Base-by-base conservation (phyloP, 2,888 invertebrate species). In the Sericinus montela region DNA sequence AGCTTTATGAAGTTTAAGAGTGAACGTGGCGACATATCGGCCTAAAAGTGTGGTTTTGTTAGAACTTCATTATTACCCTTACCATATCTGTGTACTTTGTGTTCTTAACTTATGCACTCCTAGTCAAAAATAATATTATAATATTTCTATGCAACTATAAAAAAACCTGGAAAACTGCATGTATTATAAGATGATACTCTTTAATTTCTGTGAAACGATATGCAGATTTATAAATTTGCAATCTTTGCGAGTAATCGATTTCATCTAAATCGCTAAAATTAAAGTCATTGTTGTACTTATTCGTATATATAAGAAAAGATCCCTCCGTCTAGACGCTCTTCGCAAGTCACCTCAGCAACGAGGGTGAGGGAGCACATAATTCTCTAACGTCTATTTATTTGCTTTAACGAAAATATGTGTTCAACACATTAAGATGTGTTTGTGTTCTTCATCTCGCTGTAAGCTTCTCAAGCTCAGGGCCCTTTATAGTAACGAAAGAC, bases 261-360 rank as follows among this genome's bases (percentile, higher is more conserved):
- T 36, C 30, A 34, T 5, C 29, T 45, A 40, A 46, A 54, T 52
- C 34, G 39, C 45, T 49, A 40, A 48, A 48, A 51, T 42, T 47
- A 47, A 52, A 56, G 49, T 28, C 40, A 49, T 39, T 49, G 47
- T 48, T 48, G 45, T 40, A 29, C 42, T 54, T 61, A 58, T 58
- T 57, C 55, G 59, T 60, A 60, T 59, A 58, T 59, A 68, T 62
- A 62, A 63, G 65, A 62, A 64, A 66, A 77, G 77, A 71, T 79
- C 77, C 83, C 83, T 80, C 75, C 80, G 86, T 87, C 87, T 88
- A 88, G 87, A 88, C 87, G 72, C 78, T 79, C 76, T 71, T 71
- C 75, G 80, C 84, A 75, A 82, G 81, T 81, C 81, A 77, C 76
- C 74, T 75, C 71, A 57, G 50, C 59, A 50, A 60, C 54, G 60